Conservation (phyloP, 64 coral and sea anemone genomes). For the Stichodactyla helianthus region DNA sequence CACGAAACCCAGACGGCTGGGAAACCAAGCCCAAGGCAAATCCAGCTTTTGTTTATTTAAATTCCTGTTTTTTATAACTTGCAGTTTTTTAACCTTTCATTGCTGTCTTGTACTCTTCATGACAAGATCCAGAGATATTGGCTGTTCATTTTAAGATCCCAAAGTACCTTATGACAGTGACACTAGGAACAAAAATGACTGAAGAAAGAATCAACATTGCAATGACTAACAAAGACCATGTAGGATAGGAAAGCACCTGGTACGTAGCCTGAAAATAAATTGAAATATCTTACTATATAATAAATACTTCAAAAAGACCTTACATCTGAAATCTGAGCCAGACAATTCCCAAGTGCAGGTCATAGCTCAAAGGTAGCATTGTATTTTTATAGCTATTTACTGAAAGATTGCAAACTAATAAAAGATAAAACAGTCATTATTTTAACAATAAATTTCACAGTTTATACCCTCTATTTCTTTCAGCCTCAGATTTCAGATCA, state of each 20-base stretch:
- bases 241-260: conserved; percentile 58
- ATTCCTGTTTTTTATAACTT: background rate
- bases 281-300: background rate
- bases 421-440: background rate
- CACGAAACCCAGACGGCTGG: too few relatives aligned
- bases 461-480: background rate
- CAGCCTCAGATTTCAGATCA: too few relatives aligned
- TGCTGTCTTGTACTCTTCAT: background rate
- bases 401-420: background rate
- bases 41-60: background rate
- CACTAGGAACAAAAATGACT: conserved; percentile 63
- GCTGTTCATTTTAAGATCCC: conserved; percentile 4
- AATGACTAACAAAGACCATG: conserved; percentile 74
- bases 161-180: conserved; percentile 67
- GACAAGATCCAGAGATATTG: background rate
- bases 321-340: too few relatives aligned
- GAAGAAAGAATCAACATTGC: conserved; percentile 62
- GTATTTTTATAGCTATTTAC: too few relatives aligned
- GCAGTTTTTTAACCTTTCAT: background rate
- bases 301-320: too few relatives aligned
- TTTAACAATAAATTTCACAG: background rate
- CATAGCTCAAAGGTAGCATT: too few relatives aligned
- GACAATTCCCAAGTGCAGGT: too few relatives aligned
- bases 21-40: too few relatives aligned
- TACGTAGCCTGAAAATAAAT: conserved; percentile 43